Conservation (phyloP, 2,888 invertebrate species). For the Cancer borealis region DNA sequence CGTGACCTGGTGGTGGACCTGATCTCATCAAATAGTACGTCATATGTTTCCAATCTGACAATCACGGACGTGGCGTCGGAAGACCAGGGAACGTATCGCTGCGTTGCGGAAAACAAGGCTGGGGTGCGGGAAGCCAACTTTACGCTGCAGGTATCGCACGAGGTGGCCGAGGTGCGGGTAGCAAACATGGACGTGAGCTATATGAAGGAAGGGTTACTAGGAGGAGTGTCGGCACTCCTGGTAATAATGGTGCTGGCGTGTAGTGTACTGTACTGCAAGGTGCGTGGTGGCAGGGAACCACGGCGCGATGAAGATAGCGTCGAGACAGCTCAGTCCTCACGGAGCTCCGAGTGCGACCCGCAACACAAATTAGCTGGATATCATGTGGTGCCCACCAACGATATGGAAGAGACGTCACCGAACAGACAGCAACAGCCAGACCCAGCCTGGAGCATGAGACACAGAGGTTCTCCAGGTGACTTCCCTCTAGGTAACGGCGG, state of each 20-base stretch:
- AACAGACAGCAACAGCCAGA: slow-evolving; percentile 33
- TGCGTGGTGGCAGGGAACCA: slow-evolving; percentile 48
- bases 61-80: slow-evolving; percentile 78
- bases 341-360: slow-evolving; percentile 51
- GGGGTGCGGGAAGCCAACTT: slow-evolving; percentile 90
- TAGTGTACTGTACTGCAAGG: slow-evolving; percentile 62
- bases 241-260: slow-evolving; percentile 65
- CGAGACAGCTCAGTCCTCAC: slow-evolving; percentile 57
- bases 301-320: slow-evolving; percentile 57
- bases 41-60: slow-evolving; percentile 80
- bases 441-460: slow-evolving; percentile 35
- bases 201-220: slow-evolving; percentile 73
- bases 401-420: slow-evolving; percentile 58
- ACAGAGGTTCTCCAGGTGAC: slow-evolving; percentile 1
- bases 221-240: slow-evolving; percentile 66
- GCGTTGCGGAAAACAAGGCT: slow-evolving; percentile 91
- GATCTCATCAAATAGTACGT: slow-evolving; percentile 63
- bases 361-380: slow-evolving; percentile 64
- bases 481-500: slow-evolving; percentile 40
- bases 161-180: slow-evolving; percentile 64
- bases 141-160: slow-evolving; percentile 83
- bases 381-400: slow-evolving; percentile 68
- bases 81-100: slow-evolving; percentile 83
- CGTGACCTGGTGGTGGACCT: slow-evolving; percentile 69
- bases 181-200: slow-evolving; percentile 66